These are phyloP conservation scores for Thumatha senex DNA, from an alignment of 2,888 invertebrate species.

Conservation along the genomic window DNA sequence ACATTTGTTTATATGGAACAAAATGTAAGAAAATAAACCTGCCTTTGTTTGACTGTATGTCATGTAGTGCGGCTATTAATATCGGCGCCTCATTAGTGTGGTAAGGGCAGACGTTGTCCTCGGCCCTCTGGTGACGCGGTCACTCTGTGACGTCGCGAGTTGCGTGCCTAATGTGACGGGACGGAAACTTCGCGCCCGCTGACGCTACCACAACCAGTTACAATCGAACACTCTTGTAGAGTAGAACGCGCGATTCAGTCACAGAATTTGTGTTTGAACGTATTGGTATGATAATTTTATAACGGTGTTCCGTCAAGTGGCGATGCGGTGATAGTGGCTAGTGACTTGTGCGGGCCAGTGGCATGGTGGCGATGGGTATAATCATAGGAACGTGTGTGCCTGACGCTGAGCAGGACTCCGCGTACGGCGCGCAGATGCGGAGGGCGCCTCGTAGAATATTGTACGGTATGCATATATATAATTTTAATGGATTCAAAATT, in stretches of 20 bases:
- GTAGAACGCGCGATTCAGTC: constrained; percentile 23
- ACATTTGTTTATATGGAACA: constrained; percentile 20
- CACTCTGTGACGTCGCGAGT: constrained; percentile 32
- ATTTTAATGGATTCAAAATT: not conserved
- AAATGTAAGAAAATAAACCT: constrained; percentile 11
- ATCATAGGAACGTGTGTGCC: constrained; percentile 89
- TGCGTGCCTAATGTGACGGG: constrained; percentile 37
- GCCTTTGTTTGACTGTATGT: constrained; percentile 11
- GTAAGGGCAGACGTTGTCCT: constrained; percentile 25
- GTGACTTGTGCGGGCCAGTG: constrained; percentile 38
- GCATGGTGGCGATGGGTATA: constrained; percentile 85
- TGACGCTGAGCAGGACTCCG: constrained; percentile 85
- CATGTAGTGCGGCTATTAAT: constrained; percentile 22
- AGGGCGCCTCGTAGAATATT: constrained; percentile 73
- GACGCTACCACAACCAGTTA: constrained; percentile 28
- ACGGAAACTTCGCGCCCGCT: constrained; percentile 19
- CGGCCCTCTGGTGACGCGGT: constrained; percentile 25
- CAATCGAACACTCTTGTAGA: constrained; percentile 19
- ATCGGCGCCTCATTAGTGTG: constrained; percentile 18
- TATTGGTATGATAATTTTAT: constrained; percentile 10
- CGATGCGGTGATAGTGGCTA: constrained; percentile 37
- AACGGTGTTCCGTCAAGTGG: constrained; percentile 18
- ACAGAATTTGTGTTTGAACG: constrained; percentile 5
- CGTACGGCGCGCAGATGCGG: constrained; percentile 69
- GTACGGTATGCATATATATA: constrained; percentile 56